phyloP scores from a whole-genome alignment of 2,797 vertebrate species.

The Anabas testudineus region DNA sequence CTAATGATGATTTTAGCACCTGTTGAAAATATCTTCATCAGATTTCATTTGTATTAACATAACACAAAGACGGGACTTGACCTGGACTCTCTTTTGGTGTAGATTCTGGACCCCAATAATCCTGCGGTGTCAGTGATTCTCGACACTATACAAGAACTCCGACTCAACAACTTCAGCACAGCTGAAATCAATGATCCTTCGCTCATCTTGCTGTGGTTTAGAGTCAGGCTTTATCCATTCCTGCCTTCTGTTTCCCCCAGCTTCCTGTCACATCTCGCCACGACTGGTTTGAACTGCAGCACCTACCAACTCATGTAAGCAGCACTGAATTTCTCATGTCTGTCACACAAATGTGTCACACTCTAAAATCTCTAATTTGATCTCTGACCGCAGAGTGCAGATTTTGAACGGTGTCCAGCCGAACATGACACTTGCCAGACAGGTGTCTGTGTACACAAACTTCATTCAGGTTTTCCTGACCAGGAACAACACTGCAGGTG shows the following conservation, averaged over 20 bases:
- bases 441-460: slow-evolving; percentile 58
- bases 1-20: not conserved
- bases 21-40: not conserved
- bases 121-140: slow-evolving; percentile 56
- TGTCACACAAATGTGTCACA: not conserved
- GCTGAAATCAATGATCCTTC: slow-evolving; percentile 32
- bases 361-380: not conserved
- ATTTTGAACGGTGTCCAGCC: slow-evolving; percentile 55
- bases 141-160: slow-evolving; percentile 75
- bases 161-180: slow-evolving; percentile 57
- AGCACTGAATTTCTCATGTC: not conserved
- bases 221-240: slow-evolving; percentile 70
- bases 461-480: slow-evolving; percentile 78
- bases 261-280: slow-evolving; percentile 79
- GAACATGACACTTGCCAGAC: slow-evolving; percentile 31
- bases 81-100: not conserved
- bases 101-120: slow-evolving; percentile 62
- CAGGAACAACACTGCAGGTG: slow-evolving; percentile 68
- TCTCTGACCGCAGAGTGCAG: slow-evolving; percentile 62
- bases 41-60: no score
- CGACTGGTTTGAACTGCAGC: slow-evolving; percentile 66
- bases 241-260: slow-evolving; percentile 60
- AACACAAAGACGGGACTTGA: not conserved
- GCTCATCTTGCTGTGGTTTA: slow-evolving; percentile 76
- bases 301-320: slow-evolving; percentile 78